Evolutionary conservation across 2,888 invertebrate species (phyloP), one percentile per base, ranked within the genome.

Genomic region (Synergus laeviventris): DNA sequence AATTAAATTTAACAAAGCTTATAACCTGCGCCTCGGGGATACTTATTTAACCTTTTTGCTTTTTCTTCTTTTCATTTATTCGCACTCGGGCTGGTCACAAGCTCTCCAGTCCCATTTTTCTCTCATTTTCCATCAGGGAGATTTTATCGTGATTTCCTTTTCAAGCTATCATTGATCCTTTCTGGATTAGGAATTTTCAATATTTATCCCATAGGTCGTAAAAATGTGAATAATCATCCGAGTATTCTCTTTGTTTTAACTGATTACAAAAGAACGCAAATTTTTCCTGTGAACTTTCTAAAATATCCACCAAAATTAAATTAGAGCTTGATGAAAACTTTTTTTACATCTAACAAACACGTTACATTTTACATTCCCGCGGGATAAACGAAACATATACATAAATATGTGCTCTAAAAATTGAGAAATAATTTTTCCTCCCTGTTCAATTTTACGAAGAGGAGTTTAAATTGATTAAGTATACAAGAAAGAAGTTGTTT

Each of bases 1-100:
- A 85, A 84, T 86, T 84, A 83, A 86, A 86, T 86, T 86, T 84
- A 86, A 84, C 82, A 83, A 81, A 79, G 78, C 79, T 79, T 82
- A 81, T 81, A 78, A 79, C 76, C 78, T 74, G 74, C 77, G 76
- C 78, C 79, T 78, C 21, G 56, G 21, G 56, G n/a, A 12, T 18
- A 56, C 11, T 56, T 11, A 56, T 56, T 56, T 56, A 11, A 0
- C 18, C 18, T 56, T 56, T 21, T 21, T 56, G 56, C 21, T 56
- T 12, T 54, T 2, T 12, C 12, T 21, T 1, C 56, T 21, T 21
- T 56, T 56, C 21, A 56, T 56, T 56, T 12, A 56, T 56, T 21
- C 21, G 12, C 21, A 18, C 56, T 56, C 12, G 56, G 12, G 56
- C 0, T 56, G 1, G 21, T 56, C 21, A 56, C 21, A 24, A 24